These are phyloP conservation scores for Tonatia bakeri DNA, from an alignment of 2,113 vertebrate genomes.

Conservation along the genomic window DNA sequence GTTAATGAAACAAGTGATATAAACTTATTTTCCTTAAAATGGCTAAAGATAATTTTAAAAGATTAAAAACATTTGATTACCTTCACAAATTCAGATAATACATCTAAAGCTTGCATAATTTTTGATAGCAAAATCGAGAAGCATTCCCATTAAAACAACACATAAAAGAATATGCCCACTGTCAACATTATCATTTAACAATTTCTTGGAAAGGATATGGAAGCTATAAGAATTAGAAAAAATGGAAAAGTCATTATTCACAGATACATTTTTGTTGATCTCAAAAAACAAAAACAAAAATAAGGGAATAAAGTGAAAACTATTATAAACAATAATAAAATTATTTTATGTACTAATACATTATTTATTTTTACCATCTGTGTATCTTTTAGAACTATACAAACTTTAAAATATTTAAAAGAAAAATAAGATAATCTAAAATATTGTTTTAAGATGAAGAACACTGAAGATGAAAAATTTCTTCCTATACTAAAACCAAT, in stretches of 20 bases:
- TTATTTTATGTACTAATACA: background rate
- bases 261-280: background rate
- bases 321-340: background rate
- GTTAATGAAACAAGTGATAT: background rate
- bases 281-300: background rate
- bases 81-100: background rate
- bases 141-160: background rate
- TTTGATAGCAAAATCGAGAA: background rate
- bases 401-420: background rate
- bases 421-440: background rate
- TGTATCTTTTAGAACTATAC: background rate
- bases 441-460: background rate
- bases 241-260: background rate
- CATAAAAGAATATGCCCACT: background rate
- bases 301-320: background rate
- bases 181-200: background rate
- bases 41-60: background rate
- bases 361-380: background rate
- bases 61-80: background rate
- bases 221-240: background rate
- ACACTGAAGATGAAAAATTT: background rate
- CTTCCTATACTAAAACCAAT: background rate
- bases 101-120: background rate
- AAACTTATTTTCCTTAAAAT: constrained; percentile 17
- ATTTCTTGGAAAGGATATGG: background rate